Evolutionary conservation across 2,113 vertebrate species (phyloP).

Genomic region (Bufo gargarizans): DNA sequence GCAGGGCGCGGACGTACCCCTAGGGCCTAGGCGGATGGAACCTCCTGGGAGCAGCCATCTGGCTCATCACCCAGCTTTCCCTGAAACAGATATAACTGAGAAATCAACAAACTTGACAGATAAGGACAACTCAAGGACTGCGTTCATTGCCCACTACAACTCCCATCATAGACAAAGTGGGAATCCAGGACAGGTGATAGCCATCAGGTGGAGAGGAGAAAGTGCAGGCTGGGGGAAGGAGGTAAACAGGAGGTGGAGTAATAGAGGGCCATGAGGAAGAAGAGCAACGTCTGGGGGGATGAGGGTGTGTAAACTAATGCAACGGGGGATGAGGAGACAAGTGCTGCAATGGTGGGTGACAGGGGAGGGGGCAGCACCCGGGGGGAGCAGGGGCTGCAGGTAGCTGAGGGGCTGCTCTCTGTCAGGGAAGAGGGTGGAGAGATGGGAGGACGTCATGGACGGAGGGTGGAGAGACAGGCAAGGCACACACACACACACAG

Average conservation of each 20-base stretch:
- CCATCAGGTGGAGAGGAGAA: not conserved
- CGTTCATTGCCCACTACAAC: not conserved
- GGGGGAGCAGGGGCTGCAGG: not conserved
- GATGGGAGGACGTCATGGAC: constrained; percentile 31
- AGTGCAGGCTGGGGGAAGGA: not conserved
- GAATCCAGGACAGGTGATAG: not conserved
- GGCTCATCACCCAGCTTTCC: not conserved
- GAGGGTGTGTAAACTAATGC: not conserved
- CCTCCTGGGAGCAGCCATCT: not conserved
- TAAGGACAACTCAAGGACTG: not conserved
- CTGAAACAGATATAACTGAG: not conserved
- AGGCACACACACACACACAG: constrained; percentile 46
- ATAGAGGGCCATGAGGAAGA: not conserved
- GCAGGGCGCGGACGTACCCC: too few relatives aligned
- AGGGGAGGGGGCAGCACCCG: not conserved
- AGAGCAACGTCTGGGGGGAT: not conserved
- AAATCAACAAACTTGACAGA: not conserved
- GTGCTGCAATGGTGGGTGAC: not conserved
- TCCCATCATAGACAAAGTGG: not conserved
- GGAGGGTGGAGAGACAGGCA: constrained; percentile 34
- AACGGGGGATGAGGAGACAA: not conserved
- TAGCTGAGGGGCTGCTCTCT: not conserved
- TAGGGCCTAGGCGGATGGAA: too few relatives aligned
- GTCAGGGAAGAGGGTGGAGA: constrained; percentile 18
- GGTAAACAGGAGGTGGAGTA: constrained; percentile 26